A percentile compares a stretch with the other conserved stretches of the same genome.
Evolutionary conservation across 2,113 vertebrate genomes (phyloP).

Genomic region (Pachypanchax playfairii): DNA sequence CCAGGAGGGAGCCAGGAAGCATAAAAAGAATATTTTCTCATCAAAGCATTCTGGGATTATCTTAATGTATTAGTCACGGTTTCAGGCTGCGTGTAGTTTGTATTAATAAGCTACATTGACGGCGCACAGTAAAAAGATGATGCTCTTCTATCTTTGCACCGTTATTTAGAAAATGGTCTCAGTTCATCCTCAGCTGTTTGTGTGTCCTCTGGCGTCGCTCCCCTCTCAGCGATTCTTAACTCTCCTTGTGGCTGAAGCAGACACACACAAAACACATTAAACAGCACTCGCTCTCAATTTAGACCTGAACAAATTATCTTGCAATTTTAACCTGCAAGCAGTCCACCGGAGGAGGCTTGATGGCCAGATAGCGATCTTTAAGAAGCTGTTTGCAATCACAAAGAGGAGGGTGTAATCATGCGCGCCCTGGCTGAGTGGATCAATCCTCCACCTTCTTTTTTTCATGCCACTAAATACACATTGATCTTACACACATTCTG

Average conservation of each 20-base stretch:
- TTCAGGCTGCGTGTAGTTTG: neutral
- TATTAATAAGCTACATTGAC: slow-evolving; percentile 4
- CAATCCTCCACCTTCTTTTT: slow-evolving; percentile 65
- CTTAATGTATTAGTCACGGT: slow-evolving; percentile 38
- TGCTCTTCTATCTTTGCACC: slow-evolving; percentile 28
- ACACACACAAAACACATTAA: slow-evolving; percentile 64
- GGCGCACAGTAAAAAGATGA: neutral
- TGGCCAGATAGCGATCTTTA: slow-evolving; percentile 69
- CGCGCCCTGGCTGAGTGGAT: slow-evolving; percentile 66
- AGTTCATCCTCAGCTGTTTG: slow-evolving; percentile 16
- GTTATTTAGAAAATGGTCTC: slow-evolving; percentile 29
- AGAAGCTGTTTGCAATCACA: slow-evolving; percentile 79
- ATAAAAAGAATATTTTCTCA: slow-evolving; percentile 31
- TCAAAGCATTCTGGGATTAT: slow-evolving; percentile 44
- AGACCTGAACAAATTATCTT: slow-evolving; percentile 69
- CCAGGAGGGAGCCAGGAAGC: slow-evolving; percentile 15
- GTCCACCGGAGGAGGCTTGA: slow-evolving; percentile 31
- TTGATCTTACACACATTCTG: slow-evolving; percentile 68
- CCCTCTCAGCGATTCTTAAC: slow-evolving; percentile 41
- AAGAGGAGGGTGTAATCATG: slow-evolving; percentile 77
- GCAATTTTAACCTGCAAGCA: slow-evolving; percentile 70
- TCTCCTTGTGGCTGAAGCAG: slow-evolving; percentile 42
- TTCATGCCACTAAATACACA: slow-evolving; percentile 67
- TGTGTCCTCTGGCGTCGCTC: slow-evolving; percentile 25
- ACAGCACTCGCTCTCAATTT: slow-evolving; percentile 67